Percentiles rank a stretch among this genome's conserved stretches.
Conservation (phyloP, 1,140 invertebrate genomes). For the Polypedilum vanderplanki region DNA sequence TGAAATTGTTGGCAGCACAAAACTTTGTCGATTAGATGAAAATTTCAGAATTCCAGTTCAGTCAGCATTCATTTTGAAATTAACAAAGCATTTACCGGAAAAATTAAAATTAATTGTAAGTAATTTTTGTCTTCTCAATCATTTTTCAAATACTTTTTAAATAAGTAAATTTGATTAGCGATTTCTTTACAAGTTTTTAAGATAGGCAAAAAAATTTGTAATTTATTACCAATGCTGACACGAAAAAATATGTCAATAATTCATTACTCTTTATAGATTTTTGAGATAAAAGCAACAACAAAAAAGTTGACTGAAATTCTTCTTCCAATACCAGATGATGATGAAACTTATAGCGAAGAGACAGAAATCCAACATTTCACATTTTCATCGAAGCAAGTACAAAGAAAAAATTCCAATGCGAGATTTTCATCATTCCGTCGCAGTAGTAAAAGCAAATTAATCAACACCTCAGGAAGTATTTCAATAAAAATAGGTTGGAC, state of each 20-base stretch:
- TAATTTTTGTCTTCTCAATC: not conserved
- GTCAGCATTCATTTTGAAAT: slow-evolving; percentile 37
- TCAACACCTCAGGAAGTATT: slow-evolving; percentile 23
- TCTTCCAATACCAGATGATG: not conserved
- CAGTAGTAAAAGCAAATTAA: slow-evolving; percentile 32
- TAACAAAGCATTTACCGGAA: slow-evolving; percentile 39
- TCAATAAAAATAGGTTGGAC: not conserved
- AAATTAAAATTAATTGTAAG: slow-evolving; percentile 37
- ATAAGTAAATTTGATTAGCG: too few species aligned
- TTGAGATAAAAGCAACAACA: not conserved
- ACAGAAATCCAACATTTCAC: slow-evolving; percentile 33
- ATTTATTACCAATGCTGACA: too few species aligned
- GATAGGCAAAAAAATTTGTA: too few species aligned
- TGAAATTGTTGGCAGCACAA: slow-evolving; percentile 37
- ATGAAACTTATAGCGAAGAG: not conserved
- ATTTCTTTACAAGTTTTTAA: too few species aligned
- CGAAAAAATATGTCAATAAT: too few species aligned
- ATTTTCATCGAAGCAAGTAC: slow-evolving; percentile 33
- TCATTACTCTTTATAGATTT: not conserved
- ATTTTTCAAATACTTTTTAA: too few species aligned
- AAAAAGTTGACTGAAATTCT: not conserved
- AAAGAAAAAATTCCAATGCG: slow-evolving; percentile 30
- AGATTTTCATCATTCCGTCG: slow-evolving; percentile 35
- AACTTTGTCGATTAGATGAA: slow-evolving; percentile 39
- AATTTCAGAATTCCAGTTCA: slow-evolving; percentile 39